Base-by-base conservation (phyloP, 2,888 invertebrate species). In the Chrysomela aeneicollis region DNA sequence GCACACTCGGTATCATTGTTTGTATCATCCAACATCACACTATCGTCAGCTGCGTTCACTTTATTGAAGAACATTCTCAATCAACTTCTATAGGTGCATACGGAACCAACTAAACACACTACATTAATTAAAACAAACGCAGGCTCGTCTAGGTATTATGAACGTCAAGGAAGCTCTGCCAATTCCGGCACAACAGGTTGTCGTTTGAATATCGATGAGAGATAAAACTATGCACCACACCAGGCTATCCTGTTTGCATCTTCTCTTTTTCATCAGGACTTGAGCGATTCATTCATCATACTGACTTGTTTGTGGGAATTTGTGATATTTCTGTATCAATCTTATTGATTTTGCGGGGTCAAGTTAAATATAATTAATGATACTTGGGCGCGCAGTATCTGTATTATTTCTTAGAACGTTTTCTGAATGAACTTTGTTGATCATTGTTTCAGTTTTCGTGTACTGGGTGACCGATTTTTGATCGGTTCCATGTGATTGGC, bases 51-150 rank as follows among this genome's bases (percentile, higher is more conserved):
- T 10, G 32, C 32, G 10, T 6, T 12, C 1, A 15, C 42, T 12
- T n/a, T 42, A 42, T 42, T 42, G 42, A 42, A 42, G 42, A 42
- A 42, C 42, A 42, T 42, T n/a, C n/a, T 42, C 42, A 42, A 42
- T 42, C 42, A 42, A 42, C 42, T 12, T 35, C 32, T 5, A n/a
- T n/a, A 35, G 1, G n/a, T 42, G n/a, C 42, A 42, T 42, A 42
- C 42, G 42, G 12, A 42, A 12, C 15, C 15, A 12, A 42, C 32
- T 35, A 35, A 6, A 35, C 10, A 35, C n/a, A 35, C 35, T 2
- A 35, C 35, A 35, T 4, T 42, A 42, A 42, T 42, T 15, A 42
- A 15, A 42, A 42, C 4, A 42, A 15, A 42, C 15, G 6, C 10
- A 10, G 9, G 26, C n/a, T n/a, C n/a, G n/a, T n/a, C n/a, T 26